Percentiles rank a stretch among this genome's conserved stretches.
phyloP scores from a whole-genome alignment of 2,113 vertebrate species.

The Ia io region DNA sequence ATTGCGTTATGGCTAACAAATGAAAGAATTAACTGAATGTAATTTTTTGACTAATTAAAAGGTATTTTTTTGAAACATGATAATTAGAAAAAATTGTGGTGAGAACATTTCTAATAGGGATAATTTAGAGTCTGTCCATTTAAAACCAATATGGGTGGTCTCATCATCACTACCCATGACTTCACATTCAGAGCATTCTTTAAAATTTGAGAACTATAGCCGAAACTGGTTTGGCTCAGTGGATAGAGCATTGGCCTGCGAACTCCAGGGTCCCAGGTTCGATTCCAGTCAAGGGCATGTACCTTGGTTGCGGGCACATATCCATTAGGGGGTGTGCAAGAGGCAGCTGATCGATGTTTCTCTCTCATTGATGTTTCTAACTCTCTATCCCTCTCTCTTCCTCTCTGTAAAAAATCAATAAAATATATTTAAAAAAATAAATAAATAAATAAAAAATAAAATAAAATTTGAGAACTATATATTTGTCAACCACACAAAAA shows the following conservation, averaged over 20 bases:
- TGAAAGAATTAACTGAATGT: neutral
- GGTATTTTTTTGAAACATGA: neutral
- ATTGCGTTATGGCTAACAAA: neutral
- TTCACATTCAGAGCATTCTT: neutral
- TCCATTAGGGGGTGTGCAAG: too few species aligned
- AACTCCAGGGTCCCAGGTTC: too few species aligned
- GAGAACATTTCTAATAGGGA: neutral
- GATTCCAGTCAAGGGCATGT: too few species aligned
- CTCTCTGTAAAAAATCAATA: too few species aligned
- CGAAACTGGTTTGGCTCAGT: too few species aligned
- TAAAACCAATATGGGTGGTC: neutral
- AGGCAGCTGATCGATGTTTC: too few species aligned
- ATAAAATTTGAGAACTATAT: neutral
- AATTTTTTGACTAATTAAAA: constrained; percentile 28
- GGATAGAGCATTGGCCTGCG: too few species aligned
- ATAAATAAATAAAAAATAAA: too few species aligned
- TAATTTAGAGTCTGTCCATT: neutral
- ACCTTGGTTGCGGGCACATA: too few species aligned
- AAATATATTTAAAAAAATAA: too few species aligned
- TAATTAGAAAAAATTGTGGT: constrained; percentile 16
- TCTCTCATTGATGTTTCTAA: too few species aligned
- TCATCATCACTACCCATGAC: neutral
- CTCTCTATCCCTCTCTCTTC: too few species aligned
- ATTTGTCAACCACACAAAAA: neutral
- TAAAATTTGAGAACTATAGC: neutral